Evolutionary conservation across 2,797 vertebrate genomes (phyloP), one percentile per base, ranked within the genome.

Genomic region (Enteromius treurensis): DNA sequence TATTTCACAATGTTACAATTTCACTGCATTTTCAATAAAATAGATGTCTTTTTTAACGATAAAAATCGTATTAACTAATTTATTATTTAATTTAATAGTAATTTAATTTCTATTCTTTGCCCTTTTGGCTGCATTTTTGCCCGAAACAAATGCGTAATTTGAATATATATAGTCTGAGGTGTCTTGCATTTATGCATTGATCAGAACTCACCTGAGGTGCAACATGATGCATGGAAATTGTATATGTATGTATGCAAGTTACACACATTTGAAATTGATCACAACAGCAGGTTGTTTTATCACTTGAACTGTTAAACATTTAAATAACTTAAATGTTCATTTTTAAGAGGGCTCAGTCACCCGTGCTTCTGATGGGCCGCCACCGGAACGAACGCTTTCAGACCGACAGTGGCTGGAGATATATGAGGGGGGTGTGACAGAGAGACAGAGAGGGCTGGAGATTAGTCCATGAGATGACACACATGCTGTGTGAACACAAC

Each of bases 391-490:
- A 14, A 49, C 0, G 0, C 62, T 17, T 7, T 67, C 62, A 19
- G 65, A 55, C n/a, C 11, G 9, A 55, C n/a, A 23, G n/a, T 60
- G 40, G 5, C 67, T 70, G 3, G 26, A 81, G 58, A 77, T 58
- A 40, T 67, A 67, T 32, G 80, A 76, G 47, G 17, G 51, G 32
- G n/a, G 55, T 82, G 32, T 74, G 80, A 82, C 60, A 29, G n/a
- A 81, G 17, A 60, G 14, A 71, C 79, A 62, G 40, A 42, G 53
- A 81, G 42, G 26, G 53, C 42, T 69, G 71, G 58, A 77, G 68
- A 69, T 85, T 87, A 90, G 88, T 26, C 83, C 87, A 71, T 84
- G 75, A 87, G 80, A 88, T 81, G 80, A 89, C 83, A 42, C 45
- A 64, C 42, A 64, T 85, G 64, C 71, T 60, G 47, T 84, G 82